A percentile compares a stretch with the other conserved stretches of the same genome.
phyloP scores from a whole-genome alignment of 2,113 vertebrate species.

The Ginglymostoma cirratum region DNA sequence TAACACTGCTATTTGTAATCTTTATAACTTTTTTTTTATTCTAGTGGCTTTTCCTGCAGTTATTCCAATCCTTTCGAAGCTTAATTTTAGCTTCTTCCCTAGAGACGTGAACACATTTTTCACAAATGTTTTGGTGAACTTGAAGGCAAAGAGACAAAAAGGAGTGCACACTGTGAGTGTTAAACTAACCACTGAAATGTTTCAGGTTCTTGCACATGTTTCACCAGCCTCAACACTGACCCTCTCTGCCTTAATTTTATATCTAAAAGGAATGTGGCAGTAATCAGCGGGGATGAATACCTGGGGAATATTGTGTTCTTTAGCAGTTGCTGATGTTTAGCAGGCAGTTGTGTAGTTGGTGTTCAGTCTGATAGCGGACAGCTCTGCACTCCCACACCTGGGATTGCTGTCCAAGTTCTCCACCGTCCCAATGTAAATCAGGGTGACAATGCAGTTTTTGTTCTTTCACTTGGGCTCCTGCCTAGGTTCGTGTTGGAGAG shows the following conservation, averaged over 20 bases:
- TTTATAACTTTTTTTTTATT: neutral
- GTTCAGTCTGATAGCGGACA: neutral
- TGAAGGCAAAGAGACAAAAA: constrained; percentile 50
- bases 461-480: neutral
- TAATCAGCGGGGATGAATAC: neutral
- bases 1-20: neutral
- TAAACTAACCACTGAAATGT: neutral
- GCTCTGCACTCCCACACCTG: neutral
- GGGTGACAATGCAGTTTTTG: neutral
- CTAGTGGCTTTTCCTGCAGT: constrained; percentile 46
- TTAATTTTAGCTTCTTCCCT: constrained; percentile 39
- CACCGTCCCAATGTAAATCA: neutral
- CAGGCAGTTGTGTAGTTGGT: neutral
- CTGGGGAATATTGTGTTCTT: neutral
- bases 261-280: neutral
- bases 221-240: neutral
- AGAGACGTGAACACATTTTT: constrained; percentile 43
- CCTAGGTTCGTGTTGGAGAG: neutral
- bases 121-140: constrained; percentile 41
- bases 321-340: neutral
- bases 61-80: constrained; percentile 42
- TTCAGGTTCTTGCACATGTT: neutral
- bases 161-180: constrained; percentile 38
- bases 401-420: neutral
- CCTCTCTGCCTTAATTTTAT: neutral